phyloP scores from a whole-genome alignment of 2,113 vertebrate genomes.

The Opisthocomus hoazin region DNA sequence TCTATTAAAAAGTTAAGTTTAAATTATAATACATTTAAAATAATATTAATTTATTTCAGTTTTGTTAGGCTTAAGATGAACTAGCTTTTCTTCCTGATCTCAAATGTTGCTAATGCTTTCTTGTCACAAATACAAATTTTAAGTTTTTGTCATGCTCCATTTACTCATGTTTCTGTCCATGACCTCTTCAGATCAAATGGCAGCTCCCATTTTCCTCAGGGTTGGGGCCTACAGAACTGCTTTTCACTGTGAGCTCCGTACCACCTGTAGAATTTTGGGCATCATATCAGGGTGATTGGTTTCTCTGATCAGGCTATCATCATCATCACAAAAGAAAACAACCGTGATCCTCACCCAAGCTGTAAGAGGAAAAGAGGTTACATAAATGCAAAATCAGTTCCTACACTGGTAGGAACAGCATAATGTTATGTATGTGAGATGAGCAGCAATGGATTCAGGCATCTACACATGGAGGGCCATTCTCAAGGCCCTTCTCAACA shows the following conservation, averaged over 20 bases:
- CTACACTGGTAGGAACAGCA: background rate
- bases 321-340: background rate
- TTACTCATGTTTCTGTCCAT: background rate
- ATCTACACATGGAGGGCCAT: background rate
- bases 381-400: background rate
- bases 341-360: background rate
- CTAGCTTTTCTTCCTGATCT: background rate
- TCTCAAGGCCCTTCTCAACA: background rate
- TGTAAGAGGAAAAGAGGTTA: background rate
- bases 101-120: background rate
- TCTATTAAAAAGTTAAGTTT: background rate
- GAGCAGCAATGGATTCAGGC: background rate
- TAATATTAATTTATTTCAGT: background rate
- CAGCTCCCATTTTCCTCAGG: background rate
- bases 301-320: background rate
- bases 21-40: background rate
- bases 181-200: background rate
- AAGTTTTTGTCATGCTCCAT: background rate
- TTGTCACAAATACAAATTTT: background rate
- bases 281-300: background rate
- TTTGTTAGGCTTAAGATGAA: background rate
- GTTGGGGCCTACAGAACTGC: accelerated
- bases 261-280: background rate
- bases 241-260: background rate
- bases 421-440: background rate